Evolutionary conservation across 2,113 vertebrate genomes (phyloP), one percentile per base, ranked within the genome.

Genomic region (Phrynosoma blainvillii): DNA sequence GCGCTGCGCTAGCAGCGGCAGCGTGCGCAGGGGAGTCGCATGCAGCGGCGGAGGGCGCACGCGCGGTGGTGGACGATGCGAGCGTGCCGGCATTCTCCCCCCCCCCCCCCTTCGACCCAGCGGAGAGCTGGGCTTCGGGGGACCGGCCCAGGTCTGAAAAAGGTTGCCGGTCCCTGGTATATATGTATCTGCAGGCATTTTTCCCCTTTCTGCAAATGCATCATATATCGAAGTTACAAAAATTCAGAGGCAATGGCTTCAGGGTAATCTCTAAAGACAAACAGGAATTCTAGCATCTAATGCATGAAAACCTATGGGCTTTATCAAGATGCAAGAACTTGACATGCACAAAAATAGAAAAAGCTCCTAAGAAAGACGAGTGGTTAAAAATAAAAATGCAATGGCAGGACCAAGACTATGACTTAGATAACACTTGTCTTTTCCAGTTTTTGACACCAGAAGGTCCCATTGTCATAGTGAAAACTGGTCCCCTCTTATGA

Each of bases 121-220:
- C n/a, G n/a, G n/a, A n/a, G n/a, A n/a, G n/a, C n/a, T n/a, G n/a
- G n/a, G n/a, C n/a, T n/a, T n/a, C n/a, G n/a, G n/a, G n/a, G n/a
- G n/a, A n/a, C n/a, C n/a, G n/a, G n/a, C n/a, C n/a, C n/a, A n/a
- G n/a, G n/a, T n/a, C n/a, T n/a, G n/a, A n/a, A n/a, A n/a, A n/a
- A n/a, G n/a, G n/a, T n/a, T n/a, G n/a, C n/a, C n/a, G n/a, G n/a
- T n/a, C n/a, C n/a, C n/a, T n/a, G n/a, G n/a, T n/a, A n/a, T n/a
- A n/a, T n/a, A n/a, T n/a, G n/a, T 14, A 92, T 89, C 73, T 59
- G 82, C 56, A 86, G 54, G 36, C 86, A 47, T 2, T 5, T 21
- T 78, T 59, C 13, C 30, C 73, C 89, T 0, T 91, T 91, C 56
- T 4, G 7, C n/a, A 27, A 73, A 87, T 89, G 42, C 88, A 79